Base-by-base conservation (phyloP, 2,888 invertebrate species). In the Coecobrya sp. region DNA sequence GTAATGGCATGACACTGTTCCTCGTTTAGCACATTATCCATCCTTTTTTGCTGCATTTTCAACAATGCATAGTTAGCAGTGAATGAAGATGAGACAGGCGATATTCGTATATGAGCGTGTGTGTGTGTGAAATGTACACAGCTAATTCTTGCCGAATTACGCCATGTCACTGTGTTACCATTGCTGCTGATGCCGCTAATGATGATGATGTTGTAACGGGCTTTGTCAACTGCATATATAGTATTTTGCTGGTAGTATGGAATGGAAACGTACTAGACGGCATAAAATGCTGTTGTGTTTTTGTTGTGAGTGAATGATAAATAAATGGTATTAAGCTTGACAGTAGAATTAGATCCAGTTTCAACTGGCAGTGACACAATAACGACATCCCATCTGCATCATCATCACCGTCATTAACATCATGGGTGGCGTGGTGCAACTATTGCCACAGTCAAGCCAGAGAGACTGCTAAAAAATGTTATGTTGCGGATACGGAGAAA, bases 271-370 rank as follows among this genome's bases (percentile, higher is more conserved):
- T 70, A 70, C 36, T 16, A 59, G 65, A 27, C 7, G 36, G 36
- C 7, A 36, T 36, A 36, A 36, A 5, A 13, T 25, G 49, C 0
- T 25, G 45, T 45, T 25, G 2, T 49, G 76, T 76, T 55, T 25
- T 55, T 55, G 59, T n/a, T 52, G 1, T 30, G 65, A 81, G 55
- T 45, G 79, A 87, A 87, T 79, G 76, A 87, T 87, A 62, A 87
- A 87, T 87, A 87, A 87, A 76, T 73, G 87, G 79, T 45, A 87
- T 76, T 87, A 86, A 52, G 73, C 87, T 55, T 87, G 87, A 76
- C 87, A 86, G 49, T 73, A 55, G 52, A 86, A 73, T 73, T 86
- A 86, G 70, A 87, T 87, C 87, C 62, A 79, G 87, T 87, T 87
- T 70, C 73, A 76, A 76, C 87, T 87, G 62, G 76, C 76, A 76